Percentiles rank a stretch among this genome's conserved stretches.
phyloP scores from a whole-genome alignment of 2,888 invertebrate species.

The Heliconius hortense region DNA sequence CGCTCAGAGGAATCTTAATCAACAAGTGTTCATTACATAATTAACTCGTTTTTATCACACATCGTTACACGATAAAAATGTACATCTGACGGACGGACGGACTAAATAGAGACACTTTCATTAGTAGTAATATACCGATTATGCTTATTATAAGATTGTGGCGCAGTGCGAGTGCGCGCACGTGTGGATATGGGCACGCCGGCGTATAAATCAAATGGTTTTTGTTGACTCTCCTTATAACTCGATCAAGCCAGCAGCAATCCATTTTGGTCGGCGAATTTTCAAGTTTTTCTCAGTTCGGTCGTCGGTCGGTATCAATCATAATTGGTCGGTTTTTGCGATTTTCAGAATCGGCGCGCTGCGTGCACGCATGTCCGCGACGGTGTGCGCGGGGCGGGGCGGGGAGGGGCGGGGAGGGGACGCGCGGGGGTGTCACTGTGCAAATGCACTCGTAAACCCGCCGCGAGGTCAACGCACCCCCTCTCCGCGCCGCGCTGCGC shows the following conservation, averaged over 20 bases:
- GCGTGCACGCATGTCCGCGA: slow-evolving; percentile 62
- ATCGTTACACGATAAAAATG: slow-evolving; percentile 27
- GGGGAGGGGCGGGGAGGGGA: slow-evolving; percentile 46
- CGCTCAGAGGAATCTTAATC: slow-evolving; percentile 5
- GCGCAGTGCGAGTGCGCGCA: slow-evolving; percentile 32
- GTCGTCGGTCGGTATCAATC: slow-evolving; percentile 68
- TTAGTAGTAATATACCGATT: slow-evolving; percentile 35
- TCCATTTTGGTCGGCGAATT: slow-evolving; percentile 54
- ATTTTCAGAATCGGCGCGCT: slow-evolving; percentile 61
- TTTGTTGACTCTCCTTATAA: slow-evolving; percentile 35
- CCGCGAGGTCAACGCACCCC: slow-evolving; percentile 73
- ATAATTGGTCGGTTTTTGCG: slow-evolving; percentile 72
- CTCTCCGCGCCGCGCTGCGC: slow-evolving; percentile 50
- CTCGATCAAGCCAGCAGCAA: slow-evolving; percentile 47
- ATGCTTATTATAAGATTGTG: slow-evolving; percentile 37
- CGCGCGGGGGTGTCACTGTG: slow-evolving; percentile 75
- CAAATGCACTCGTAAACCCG: slow-evolving; percentile 79
- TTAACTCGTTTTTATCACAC: slow-evolving; percentile 25
- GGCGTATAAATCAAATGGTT: slow-evolving; percentile 43
- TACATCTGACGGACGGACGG: slow-evolving; percentile 11
- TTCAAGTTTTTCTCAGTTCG: slow-evolving; percentile 55
- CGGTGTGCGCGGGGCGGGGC: slow-evolving; percentile 23
- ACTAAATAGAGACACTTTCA: slow-evolving; percentile 35
- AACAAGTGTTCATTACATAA: slow-evolving; percentile 22
- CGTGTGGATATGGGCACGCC: slow-evolving; percentile 31